Conservation (phyloP, 2,888 invertebrate genomes). For the Thereva nobilitata region DNA sequence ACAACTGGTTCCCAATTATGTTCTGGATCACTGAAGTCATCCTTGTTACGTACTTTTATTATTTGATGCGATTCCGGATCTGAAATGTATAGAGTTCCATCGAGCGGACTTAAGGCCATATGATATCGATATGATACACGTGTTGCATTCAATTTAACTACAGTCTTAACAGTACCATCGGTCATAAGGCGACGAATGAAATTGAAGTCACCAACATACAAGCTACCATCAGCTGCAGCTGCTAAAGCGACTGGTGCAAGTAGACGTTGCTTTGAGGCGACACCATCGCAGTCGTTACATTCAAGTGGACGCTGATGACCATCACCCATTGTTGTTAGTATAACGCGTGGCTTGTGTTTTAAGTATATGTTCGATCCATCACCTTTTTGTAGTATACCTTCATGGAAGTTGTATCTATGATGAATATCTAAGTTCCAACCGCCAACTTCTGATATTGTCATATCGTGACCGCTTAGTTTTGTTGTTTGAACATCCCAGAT, state of each 20-base stretch:
- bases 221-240: constrained; percentile 87
- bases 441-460: constrained; percentile 95
- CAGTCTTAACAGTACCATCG: constrained; percentile 69
- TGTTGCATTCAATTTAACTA: constrained; percentile 72
- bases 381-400: constrained; percentile 96
- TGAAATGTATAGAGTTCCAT: constrained; percentile 92
- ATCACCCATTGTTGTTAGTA: constrained; percentile 89
- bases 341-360: constrained; percentile 88
- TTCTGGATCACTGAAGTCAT: constrained; percentile 82
- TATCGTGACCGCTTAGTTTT: constrained; percentile 92
- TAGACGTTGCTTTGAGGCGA: constrained; percentile 78
- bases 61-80: constrained; percentile 96
- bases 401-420: constrained; percentile 97
- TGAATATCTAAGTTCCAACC: constrained; percentile 98
- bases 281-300: constrained; percentile 79
- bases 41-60: constrained; percentile 80
- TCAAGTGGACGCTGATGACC: constrained; percentile 87
- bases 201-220: constrained; percentile 96
- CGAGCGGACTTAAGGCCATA: constrained; percentile 92
- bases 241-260: constrained; percentile 92
- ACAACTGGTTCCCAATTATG: constrained; percentile 95
- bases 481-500: constrained; percentile 97
- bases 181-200: constrained; percentile 85
- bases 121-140: constrained; percentile 95
- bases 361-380: constrained; percentile 95